Base-by-base conservation (phyloP, 2,888 invertebrate species). In the Napeogenes inachia region DNA sequence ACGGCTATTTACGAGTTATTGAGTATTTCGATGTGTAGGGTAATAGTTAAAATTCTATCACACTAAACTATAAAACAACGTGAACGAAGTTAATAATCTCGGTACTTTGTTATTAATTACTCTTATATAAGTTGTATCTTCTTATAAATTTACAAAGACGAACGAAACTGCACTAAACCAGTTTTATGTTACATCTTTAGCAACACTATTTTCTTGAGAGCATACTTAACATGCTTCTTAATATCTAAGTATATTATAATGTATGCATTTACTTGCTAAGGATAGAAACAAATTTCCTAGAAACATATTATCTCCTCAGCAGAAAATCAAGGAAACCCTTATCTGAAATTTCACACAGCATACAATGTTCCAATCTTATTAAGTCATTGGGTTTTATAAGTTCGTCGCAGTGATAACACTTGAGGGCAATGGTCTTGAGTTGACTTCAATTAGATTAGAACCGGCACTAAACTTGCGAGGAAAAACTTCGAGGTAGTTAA, bases 381-480 rank as follows among this genome's bases (percentile, higher is more conserved):
- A 4, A 56, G 63, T 56, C 60, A 63, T 63, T 63, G 42, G 38
- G 59, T 63, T 66, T 59, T 59, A 59, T 57, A 61, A 54, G 57
- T 61, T 57, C 55, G 61, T 53, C 55, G 58, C 32, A 65, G 60
- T 62, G 57, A 62, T 60, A 64, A 60, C 58, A 63, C 54, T 66
- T 57, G 35, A 62, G 50, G 57, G 32, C 69, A 71, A 68, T 75
- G 74, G 72, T 74, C 77, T 79, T 79, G 67, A 73, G 77, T 68
- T 69, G 69, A 75, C 75, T 78, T 73, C 66, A 81, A 81, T 84
- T 83, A 83, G 79, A 82, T 82, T 80, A 80, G 78, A 61, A 65
- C 60, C 54, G 56, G 62, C 55, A 54, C 59, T 64, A 32, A 80
- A 74, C 78, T 72, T 72, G 71, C 73, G 75, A 75, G 73, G 73